These are phyloP conservation scores for Penaeus indicus DNA, from an alignment of 1,140 invertebrate genomes.

Conservation along the genomic window DNA sequence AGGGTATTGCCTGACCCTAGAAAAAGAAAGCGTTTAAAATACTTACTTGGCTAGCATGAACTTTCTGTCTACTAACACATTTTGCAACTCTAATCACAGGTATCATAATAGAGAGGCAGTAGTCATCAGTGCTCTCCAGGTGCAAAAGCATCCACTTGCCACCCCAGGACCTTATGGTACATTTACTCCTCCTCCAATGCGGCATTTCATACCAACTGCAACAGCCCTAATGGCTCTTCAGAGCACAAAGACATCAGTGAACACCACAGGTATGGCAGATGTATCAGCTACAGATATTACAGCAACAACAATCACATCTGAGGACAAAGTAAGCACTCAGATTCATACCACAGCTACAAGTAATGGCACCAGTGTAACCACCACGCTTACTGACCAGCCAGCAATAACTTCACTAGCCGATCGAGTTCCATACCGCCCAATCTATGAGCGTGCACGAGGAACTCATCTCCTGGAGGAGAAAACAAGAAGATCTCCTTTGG, in stretches of 20 bases:
- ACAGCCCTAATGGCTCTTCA: constrained; percentile 67
- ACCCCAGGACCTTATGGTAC: constrained; percentile 84
- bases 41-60: background rate
- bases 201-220: constrained; percentile 71
- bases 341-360: constrained; percentile 29
- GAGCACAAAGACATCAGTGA: constrained; percentile 35
- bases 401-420: constrained; percentile 11
- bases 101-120: constrained; percentile 93
- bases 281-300: background rate
- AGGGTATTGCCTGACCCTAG: too few relatives aligned
- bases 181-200: constrained; percentile 75
- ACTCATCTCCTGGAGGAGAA: constrained; percentile 59
- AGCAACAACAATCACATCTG: constrained; percentile 23
- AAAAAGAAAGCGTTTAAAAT: background rate
- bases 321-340: background rate
- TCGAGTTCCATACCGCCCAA: constrained; percentile 18
- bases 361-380: constrained; percentile 31
- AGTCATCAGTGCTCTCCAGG: constrained; percentile 91
- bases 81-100: constrained; percentile 71
- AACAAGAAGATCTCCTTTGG: constrained; percentile 8
- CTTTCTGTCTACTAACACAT: background rate
- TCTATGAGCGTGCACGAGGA: constrained; percentile 52
- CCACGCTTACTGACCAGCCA: constrained; percentile 17
- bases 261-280: constrained; percentile 17
- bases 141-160: constrained; percentile 90